Conservation (phyloP, 2,888 invertebrate species). For the Macaria liturata region DNA sequence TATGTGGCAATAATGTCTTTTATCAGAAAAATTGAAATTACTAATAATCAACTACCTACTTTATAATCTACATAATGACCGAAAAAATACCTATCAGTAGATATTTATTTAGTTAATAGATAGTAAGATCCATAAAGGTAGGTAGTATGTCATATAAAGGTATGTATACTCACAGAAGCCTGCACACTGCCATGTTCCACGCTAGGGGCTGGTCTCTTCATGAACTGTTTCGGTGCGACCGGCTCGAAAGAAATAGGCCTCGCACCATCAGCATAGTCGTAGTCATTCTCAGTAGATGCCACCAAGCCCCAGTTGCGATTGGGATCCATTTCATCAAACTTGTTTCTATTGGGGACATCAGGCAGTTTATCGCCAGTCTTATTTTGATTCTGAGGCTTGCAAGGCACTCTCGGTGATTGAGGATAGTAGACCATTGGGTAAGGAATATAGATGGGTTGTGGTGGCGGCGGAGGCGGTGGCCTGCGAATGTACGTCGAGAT, state of each 20-base stretch:
- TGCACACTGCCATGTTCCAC: conserved; percentile 48
- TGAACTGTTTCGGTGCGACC: conserved; percentile 37
- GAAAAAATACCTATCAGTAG: too few species aligned
- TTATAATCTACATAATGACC: too few species aligned
- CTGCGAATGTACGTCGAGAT: conserved; percentile 51
- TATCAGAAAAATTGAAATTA: too few species aligned
- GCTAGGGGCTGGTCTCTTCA: conserved; percentile 42
- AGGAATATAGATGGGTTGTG: conserved; percentile 65
- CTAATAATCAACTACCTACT: too few species aligned
- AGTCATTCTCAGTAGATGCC: conserved; percentile 37
- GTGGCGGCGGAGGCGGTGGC: conserved; percentile 48
- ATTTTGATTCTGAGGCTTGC: conserved; percentile 35
- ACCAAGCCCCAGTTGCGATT: conserved; percentile 63
- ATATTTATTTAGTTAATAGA: too few species aligned
- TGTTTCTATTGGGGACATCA: conserved; percentile 37
- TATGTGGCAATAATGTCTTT: too few species aligned
- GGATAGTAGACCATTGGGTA: conserved; percentile 55
- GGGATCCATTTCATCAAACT: conserved; percentile 47
- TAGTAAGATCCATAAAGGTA: too few species aligned
- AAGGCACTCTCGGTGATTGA: conserved; percentile 42
- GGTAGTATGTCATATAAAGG: too few species aligned
- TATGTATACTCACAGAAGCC: conserved; percentile 38
- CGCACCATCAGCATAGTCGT: conserved; percentile 48
- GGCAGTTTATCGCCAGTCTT: neutral
- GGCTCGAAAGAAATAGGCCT: conserved; percentile 65